These are phyloP conservation scores for Virgularia gustaviana DNA, from an alignment of 92 coral and sea anemone species.

Conservation along the genomic window DNA sequence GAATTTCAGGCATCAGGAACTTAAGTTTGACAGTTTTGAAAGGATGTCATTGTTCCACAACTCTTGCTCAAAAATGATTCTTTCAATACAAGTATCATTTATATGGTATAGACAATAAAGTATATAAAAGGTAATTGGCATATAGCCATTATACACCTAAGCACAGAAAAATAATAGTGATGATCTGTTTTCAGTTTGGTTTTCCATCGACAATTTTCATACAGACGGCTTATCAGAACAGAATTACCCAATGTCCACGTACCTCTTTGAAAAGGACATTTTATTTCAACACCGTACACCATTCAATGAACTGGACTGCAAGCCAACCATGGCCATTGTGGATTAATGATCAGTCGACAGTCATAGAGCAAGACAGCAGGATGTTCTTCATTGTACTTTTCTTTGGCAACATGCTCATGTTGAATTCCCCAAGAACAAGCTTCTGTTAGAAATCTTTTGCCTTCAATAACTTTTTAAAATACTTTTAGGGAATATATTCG, in stretches of 20 bases:
- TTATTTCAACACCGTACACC: too few species aligned
- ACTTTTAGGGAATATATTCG: not conserved
- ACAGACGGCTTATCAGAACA: conserved; percentile 11
- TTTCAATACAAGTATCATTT: conserved; percentile 19
- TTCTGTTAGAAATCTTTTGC: not conserved
- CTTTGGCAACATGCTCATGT: conserved; percentile 2
- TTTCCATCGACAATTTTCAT: conserved; percentile 2
- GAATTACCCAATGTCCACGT: conserved; percentile 14
- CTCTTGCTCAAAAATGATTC: conserved; percentile 23
- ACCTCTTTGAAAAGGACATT: conserved; percentile 37
- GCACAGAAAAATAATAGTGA: conserved; percentile 21
- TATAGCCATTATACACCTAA: conserved; percentile 26
- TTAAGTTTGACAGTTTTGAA: conserved; percentile 23
- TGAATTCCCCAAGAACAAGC: not conserved
- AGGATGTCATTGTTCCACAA: conserved; percentile 25
- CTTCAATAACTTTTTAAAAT: not conserved
- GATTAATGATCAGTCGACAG: conserved; percentile 4
- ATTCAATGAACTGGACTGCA: conserved; percentile 6
- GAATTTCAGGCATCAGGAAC: conserved; percentile 10
- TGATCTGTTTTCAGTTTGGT: too few species aligned
- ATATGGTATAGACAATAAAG: conserved; percentile 31
- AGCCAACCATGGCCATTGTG: conserved; percentile 17
- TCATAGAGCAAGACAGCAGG: not conserved
- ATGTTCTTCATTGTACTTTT: not conserved
- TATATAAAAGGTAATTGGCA: conserved; percentile 31